phyloP scores from a whole-genome alignment of 2,888 invertebrate genomes.

The Drosophila mulleri region DNA sequence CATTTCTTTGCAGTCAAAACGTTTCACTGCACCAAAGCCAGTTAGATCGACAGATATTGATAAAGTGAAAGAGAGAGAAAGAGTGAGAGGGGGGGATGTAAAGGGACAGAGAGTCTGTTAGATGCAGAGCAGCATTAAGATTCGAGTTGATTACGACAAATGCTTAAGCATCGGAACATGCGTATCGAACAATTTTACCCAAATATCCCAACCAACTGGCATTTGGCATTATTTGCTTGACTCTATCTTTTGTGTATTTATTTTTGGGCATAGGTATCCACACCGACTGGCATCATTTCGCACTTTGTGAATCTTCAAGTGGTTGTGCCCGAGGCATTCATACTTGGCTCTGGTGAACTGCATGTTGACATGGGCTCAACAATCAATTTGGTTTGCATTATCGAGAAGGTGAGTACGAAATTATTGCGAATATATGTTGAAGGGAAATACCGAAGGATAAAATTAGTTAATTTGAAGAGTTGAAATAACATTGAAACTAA shows the following conservation, averaged over 20 bases:
- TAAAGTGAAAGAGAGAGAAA: neutral
- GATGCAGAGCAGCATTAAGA: slow-evolving; percentile 68
- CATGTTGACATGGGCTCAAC: slow-evolving; percentile 96
- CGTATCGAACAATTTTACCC: slow-evolving; percentile 46
- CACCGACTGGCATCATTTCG: slow-evolving; percentile 92
- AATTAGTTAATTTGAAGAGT: no score
- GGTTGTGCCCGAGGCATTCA: slow-evolving; percentile 95
- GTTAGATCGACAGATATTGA: neutral
- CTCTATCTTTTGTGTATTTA: slow-evolving; percentile 73
- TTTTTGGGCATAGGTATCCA: slow-evolving; percentile 89
- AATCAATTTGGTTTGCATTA: slow-evolving; percentile 94
- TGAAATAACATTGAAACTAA: no score
- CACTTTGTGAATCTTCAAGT: slow-evolving; percentile 95
- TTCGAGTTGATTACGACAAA: slow-evolving; percentile 59
- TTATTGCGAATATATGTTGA: neutral
- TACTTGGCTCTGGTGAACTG: slow-evolving; percentile 94
- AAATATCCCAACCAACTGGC: slow-evolving; percentile 38
- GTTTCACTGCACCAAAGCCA: slow-evolving; percentile 28
- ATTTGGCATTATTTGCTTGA: slow-evolving; percentile 70
- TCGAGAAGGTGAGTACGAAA: slow-evolving; percentile 91
- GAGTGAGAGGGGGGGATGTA: neutral
- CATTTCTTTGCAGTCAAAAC: slow-evolving; percentile 61
- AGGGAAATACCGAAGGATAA: no score
- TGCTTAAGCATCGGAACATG: slow-evolving; percentile 28
- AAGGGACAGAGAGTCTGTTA: slow-evolving; percentile 26